Conservation (phyloP, 1,140 invertebrate species). For the Plectrocnemia conspersa region DNA sequence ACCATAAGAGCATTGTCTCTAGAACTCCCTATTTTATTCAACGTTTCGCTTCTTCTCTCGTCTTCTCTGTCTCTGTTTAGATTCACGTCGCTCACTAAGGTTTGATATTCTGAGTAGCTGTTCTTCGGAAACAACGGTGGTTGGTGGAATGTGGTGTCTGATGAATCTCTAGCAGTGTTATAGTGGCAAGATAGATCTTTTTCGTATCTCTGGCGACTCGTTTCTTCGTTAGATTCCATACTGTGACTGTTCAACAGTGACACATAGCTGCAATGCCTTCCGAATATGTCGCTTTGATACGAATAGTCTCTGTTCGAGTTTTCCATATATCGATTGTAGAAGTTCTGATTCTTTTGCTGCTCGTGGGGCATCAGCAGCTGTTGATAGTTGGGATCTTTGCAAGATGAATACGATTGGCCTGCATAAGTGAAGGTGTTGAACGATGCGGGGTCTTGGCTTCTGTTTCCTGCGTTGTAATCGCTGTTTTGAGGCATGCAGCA, state of each 20-base stretch:
- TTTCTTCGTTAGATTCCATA: background rate
- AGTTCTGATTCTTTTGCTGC: background rate
- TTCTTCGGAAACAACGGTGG: background rate
- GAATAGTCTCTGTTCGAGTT: constrained; percentile 2
- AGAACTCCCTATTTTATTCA: background rate
- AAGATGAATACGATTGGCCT: background rate
- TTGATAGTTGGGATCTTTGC: constrained; percentile 11
- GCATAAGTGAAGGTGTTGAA: background rate
- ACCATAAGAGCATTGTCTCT: constrained; percentile 1
- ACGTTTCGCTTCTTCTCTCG: constrained; percentile 1
- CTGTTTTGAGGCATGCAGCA: constrained; percentile 11
- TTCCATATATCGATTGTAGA: background rate
- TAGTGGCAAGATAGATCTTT: constrained; percentile 9
- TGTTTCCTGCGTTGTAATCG: background rate
- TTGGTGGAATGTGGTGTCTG: background rate
- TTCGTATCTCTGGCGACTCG: constrained; percentile 11
- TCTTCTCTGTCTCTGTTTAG: constrained; percentile 3
- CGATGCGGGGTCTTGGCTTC: background rate
- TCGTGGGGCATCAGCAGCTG: constrained; percentile 4
- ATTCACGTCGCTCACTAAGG: background rate
- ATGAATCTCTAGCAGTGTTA: background rate
- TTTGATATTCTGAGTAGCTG: constrained; percentile 2
- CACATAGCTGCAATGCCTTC: constrained; percentile 16
- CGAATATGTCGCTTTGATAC: constrained; percentile 13
- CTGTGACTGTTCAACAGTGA: constrained; percentile 2